phyloP scores from a whole-genome alignment of 1,140 invertebrate genomes.

The Drusus annulatus region DNA sequence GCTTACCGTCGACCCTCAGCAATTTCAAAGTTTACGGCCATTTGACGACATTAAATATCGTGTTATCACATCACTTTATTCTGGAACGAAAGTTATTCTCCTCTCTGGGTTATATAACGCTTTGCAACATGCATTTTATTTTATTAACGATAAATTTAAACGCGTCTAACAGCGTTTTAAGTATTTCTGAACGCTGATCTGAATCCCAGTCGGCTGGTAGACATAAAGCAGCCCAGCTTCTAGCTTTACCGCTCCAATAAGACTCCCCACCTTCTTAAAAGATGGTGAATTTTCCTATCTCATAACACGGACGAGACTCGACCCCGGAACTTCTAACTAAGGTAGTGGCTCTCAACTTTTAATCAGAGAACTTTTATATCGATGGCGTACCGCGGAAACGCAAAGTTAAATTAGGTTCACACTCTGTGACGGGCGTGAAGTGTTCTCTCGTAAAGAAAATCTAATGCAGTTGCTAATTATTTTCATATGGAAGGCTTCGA shows the following conservation, averaged over 20 bases:
- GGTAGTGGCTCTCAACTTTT: no score
- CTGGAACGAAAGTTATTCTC: background rate
- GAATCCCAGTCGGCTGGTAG: background rate
- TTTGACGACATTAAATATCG: slow-evolving; percentile 2
- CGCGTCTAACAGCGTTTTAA: slow-evolving; percentile 40
- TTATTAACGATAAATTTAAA: slow-evolving; percentile 48
- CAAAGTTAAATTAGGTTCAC: no score
- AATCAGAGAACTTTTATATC: no score
- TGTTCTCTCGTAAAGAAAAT: no score
- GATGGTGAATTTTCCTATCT: slow-evolving; percentile 39
- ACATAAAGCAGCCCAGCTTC: slow-evolving; percentile 29
- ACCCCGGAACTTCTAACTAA: no score
- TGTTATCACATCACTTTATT: slow-evolving; percentile 6
- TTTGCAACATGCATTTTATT: slow-evolving; percentile 36
- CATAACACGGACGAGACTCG: background rate
- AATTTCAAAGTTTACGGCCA: background rate
- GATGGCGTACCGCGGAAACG: no score
- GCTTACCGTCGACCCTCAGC: background rate
- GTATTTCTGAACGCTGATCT: slow-evolving; percentile 38
- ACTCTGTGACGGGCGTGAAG: no score
- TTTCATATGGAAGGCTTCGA: no score
- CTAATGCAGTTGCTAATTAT: no score
- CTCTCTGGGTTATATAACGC: background rate
- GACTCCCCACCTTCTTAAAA: slow-evolving; percentile 33
- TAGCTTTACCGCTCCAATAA: slow-evolving; percentile 34